phyloP scores from a whole-genome alignment of 2,113 vertebrate genomes.

The Ceyx margarethae region DNA sequence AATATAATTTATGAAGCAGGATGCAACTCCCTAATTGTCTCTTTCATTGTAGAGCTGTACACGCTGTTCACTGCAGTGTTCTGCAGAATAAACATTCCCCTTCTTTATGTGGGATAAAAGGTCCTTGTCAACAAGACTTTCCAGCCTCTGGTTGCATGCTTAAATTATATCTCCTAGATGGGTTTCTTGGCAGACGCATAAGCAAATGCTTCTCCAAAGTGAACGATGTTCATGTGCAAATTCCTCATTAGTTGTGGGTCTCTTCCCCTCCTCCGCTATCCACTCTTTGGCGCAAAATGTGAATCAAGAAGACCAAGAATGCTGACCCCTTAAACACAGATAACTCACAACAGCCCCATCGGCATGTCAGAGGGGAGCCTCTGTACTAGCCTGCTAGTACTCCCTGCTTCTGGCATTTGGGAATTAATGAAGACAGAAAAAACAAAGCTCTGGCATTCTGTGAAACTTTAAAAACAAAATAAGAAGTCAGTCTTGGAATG shows the following conservation, averaged over 20 bases:
- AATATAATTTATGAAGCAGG: background rate
- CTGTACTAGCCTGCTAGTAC: background rate
- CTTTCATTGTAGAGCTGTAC: background rate
- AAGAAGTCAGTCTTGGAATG: background rate
- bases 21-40: background rate
- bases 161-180: background rate
- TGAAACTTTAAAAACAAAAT: background rate
- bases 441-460: background rate
- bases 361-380: background rate
- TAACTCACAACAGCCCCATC: background rate
- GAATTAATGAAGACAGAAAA: background rate
- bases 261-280: background rate
- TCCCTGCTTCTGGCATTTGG: background rate
- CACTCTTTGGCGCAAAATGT: background rate
- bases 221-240: background rate
- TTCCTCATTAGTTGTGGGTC: background rate
- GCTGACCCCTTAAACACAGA: background rate
- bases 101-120: background rate
- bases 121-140: background rate
- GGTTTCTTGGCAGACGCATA: conserved; percentile 7
- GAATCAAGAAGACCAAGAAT: background rate
- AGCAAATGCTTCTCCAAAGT: background rate
- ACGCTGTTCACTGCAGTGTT: background rate
- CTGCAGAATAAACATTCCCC: conserved; percentile 26
- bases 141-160: background rate